Conservation (phyloP, 2,888 invertebrate species). For the Eristalinus sepulchralis region DNA sequence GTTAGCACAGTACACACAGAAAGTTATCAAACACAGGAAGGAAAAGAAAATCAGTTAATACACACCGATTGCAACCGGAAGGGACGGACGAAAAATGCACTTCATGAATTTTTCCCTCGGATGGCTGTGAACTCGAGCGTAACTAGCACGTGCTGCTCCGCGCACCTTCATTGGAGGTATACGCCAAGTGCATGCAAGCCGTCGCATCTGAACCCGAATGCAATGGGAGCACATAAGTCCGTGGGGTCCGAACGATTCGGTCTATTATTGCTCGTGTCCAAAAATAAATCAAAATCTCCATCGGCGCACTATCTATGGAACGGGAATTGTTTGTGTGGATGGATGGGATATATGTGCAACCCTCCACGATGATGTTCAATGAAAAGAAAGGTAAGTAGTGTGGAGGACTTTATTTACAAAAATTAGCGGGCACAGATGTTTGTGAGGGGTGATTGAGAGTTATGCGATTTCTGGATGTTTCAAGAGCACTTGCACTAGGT, state of each 20-base stretch:
- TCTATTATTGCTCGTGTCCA: conserved; percentile 53
- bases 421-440: neutral
- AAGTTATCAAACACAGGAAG: conserved; percentile 13
- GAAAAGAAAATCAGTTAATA: conserved; percentile 8
- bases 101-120: conserved; percentile 27
- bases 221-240: conserved; percentile 48
- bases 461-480: conserved; percentile 75
- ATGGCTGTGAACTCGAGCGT: conserved; percentile 44
- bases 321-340: conserved; percentile 3
- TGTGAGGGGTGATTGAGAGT: conserved; percentile 74
- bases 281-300: conserved; percentile 62
- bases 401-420: conserved; percentile 35
- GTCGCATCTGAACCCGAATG: conserved; percentile 35
- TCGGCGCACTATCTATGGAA: conserved; percentile 40
- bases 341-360: conserved; percentile 16
- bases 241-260: conserved; percentile 56
- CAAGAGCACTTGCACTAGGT: conserved; percentile 80
- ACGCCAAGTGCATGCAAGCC: conserved; percentile 14
- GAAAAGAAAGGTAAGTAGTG: conserved; percentile 19
- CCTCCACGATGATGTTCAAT: conserved; percentile 57
- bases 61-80: conserved; percentile 46
- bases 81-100: neutral
- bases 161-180: conserved; percentile 70
- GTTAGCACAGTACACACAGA: neutral
- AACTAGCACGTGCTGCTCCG: conserved; percentile 64